phyloP scores from a whole-genome alignment of 2,113 vertebrate species.

The Barbus barbus region DNA sequence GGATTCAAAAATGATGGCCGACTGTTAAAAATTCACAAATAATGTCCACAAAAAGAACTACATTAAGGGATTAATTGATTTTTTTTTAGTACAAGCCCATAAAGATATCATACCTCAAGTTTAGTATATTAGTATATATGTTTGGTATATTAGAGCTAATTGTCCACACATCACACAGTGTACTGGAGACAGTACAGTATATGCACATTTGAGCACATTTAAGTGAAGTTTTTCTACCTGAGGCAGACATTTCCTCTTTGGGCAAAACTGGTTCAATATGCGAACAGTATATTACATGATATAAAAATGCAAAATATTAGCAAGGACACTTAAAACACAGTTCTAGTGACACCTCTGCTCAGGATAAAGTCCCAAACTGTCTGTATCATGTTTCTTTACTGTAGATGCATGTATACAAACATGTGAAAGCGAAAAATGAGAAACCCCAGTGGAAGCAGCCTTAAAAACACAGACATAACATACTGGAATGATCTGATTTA shows the following conservation, averaged over 20 bases:
- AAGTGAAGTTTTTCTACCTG: not conserved
- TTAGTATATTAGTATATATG: too few species aligned
- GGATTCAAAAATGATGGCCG: too few species aligned
- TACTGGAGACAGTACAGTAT: too few species aligned
- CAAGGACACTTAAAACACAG: not conserved
- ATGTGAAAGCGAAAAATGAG: conserved; percentile 25
- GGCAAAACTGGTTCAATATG: not conserved
- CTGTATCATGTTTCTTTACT: not conserved
- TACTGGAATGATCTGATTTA: conserved; percentile 69
- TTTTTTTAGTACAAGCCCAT: too few species aligned
- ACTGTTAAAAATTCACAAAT: too few species aligned
- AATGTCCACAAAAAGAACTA: too few species aligned
- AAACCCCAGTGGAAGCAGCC: too few species aligned
- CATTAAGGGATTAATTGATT: too few species aligned
- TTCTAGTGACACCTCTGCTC: not conserved
- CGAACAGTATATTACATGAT: not conserved
- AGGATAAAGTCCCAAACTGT: not conserved
- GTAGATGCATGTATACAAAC: conserved; percentile 30
- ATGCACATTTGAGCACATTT: not conserved
- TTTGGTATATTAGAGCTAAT: too few species aligned
- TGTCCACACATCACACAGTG: too few species aligned
- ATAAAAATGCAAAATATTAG: not conserved
- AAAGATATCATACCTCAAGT: too few species aligned
- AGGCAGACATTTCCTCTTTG: not conserved
- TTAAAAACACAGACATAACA: conserved; percentile 41